These are phyloP conservation scores for Cardiocondyla obscurior DNA, from an alignment of 1,140 invertebrate genomes.

Conservation along the genomic window DNA sequence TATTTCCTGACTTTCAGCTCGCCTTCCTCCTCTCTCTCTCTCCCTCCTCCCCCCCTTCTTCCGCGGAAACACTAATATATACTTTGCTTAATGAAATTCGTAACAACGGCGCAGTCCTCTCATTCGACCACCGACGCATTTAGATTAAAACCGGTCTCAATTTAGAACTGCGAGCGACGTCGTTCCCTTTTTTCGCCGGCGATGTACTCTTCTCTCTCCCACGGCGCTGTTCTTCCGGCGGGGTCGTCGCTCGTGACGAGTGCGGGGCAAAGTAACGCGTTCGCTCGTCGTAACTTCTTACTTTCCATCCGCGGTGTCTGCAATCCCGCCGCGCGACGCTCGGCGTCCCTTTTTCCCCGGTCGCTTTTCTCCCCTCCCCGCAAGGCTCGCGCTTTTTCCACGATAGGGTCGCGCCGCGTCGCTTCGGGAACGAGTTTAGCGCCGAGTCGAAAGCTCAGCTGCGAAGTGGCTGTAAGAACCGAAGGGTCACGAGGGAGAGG, in stretches of 20 bases:
- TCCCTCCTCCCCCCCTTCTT: too few species aligned
- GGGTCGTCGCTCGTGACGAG: conserved; percentile 5
- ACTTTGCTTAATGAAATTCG: conserved; percentile 15
- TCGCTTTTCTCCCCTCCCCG: conserved; percentile 18
- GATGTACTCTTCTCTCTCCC: background rate
- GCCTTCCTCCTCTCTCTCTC: too few species aligned
- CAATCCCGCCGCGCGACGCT: background rate
- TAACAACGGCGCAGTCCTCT: background rate
- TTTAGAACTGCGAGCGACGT: background rate
- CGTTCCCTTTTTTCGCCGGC: background rate
- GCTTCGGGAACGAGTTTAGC: conserved; percentile 46
- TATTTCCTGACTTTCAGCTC: background rate
- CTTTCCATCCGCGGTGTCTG: background rate
- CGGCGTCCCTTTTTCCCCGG: conserved; percentile 7
- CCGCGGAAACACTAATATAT: background rate
- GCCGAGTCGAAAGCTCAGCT: conserved; percentile 45
- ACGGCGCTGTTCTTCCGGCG: background rate
- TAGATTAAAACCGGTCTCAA: background rate
- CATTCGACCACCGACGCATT: background rate
- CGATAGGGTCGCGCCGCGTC: conserved; percentile 23
- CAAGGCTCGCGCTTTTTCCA: conserved; percentile 31
- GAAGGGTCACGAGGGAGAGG: background rate
- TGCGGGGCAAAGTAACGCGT: conserved; percentile 35
- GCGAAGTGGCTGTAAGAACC: conserved; percentile 4
- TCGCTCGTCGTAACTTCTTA: conserved; percentile 50